Conservation (phyloP, 2,888 invertebrate genomes). For the Drosophila koepferae region DNA sequence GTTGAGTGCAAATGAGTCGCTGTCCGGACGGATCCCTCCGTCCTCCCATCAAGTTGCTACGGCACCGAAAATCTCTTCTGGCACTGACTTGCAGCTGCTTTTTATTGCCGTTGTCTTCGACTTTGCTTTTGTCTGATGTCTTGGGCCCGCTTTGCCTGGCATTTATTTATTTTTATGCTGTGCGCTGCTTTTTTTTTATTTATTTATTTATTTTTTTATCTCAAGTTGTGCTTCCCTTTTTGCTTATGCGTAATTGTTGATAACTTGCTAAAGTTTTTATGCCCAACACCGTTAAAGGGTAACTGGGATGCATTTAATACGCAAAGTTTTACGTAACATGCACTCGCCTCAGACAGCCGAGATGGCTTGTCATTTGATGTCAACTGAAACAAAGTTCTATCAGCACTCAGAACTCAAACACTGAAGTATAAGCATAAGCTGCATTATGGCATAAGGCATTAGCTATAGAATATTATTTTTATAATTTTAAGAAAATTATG, state of each 20-base stretch:
- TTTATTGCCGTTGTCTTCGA: slow-evolving; percentile 59
- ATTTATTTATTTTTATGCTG: slow-evolving; percentile 73
- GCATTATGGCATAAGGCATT: neutral
- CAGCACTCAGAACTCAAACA: neutral
- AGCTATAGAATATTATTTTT: too few relatives aligned
- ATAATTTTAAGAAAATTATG: too few relatives aligned
- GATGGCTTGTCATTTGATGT: slow-evolving; percentile 10
- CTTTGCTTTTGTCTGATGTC: slow-evolving; percentile 46
- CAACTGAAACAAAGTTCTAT: neutral
- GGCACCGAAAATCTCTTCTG: slow-evolving; percentile 47
- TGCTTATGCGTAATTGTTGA: slow-evolving; percentile 79
- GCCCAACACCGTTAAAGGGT: slow-evolving; percentile 33
- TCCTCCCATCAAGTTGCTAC: slow-evolving; percentile 34
- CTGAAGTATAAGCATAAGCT: too few relatives aligned
- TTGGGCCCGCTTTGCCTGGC: slow-evolving; percentile 49
- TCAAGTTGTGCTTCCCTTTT: slow-evolving; percentile 59
- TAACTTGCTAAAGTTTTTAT: slow-evolving; percentile 68
- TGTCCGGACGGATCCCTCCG: slow-evolving; percentile 20
- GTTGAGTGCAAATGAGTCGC: slow-evolving; percentile 65
- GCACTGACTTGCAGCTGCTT: slow-evolving; percentile 75
- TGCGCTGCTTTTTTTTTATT: slow-evolving; percentile 23
- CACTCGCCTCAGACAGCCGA: slow-evolving; percentile 21
- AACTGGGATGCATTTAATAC: slow-evolving; percentile 49
- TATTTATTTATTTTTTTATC: slow-evolving; percentile 37
- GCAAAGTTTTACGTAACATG: slow-evolving; percentile 32